phyloP scores from a whole-genome alignment of 1,140 invertebrate species.

The Coenobita brevimanus region DNA sequence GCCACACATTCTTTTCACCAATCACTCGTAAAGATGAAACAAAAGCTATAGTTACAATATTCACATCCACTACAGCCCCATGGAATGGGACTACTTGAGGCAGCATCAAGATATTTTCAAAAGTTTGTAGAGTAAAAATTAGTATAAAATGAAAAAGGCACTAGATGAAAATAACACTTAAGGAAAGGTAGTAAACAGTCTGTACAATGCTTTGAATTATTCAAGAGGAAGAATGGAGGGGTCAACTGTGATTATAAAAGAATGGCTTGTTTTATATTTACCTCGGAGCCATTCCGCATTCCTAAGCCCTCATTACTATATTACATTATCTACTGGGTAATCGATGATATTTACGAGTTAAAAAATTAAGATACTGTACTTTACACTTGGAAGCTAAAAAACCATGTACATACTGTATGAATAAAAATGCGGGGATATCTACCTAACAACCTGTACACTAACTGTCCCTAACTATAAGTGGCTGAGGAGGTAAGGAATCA shows the following conservation, averaged over 20 bases:
- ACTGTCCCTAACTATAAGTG: conserved; percentile 40
- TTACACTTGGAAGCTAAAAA: no score
- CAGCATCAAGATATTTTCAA: conserved; percentile 52
- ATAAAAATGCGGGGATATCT: no score
- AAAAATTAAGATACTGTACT: conserved; percentile 2
- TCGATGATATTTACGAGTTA: neutral
- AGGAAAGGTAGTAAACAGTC: conserved; percentile 31
- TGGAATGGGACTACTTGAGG: conserved; percentile 13
- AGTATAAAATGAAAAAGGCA: conserved; percentile 65
- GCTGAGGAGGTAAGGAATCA: neutral
- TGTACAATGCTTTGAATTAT: conserved; percentile 35
- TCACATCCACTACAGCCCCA: neutral
- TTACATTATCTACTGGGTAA: neutral
- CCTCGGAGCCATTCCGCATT: neutral
- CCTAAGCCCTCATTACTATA: neutral
- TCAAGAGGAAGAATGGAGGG: conserved; percentile 49
- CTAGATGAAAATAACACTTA: conserved; percentile 57
- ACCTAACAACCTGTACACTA: conserved; percentile 54
- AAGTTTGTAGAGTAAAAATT: conserved; percentile 60
- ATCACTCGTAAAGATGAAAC: neutral
- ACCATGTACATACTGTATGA: no score
- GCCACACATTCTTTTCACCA: conserved; percentile 6
- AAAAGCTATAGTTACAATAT: neutral
- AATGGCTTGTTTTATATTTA: conserved; percentile 1
- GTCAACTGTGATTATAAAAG: conserved; percentile 21